phyloP scores from a whole-genome alignment of 2,797 vertebrate genomes.

The Megaceryle alcyon region DNA sequence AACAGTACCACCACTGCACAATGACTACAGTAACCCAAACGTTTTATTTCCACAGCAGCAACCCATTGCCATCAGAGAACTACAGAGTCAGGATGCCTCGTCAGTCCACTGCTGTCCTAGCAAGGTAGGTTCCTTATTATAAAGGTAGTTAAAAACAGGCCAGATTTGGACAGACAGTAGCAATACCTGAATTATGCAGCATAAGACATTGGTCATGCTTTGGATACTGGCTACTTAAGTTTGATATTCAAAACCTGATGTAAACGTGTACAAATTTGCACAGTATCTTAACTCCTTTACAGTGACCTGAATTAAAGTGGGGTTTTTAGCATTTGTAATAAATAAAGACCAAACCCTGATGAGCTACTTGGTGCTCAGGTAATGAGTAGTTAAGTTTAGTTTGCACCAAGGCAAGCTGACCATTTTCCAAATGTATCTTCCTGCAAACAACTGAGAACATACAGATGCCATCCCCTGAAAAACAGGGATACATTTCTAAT shows the following conservation, averaged over 20 bases:
- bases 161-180: neutral
- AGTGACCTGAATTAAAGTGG: neutral
- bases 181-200: neutral
- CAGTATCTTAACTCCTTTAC: neutral
- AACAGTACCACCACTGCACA: neutral
- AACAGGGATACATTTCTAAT: neutral
- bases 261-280: neutral
- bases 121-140: neutral
- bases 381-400: neutral
- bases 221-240: neutral
- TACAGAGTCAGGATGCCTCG: neutral
- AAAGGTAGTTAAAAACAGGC: neutral
- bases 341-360: neutral
- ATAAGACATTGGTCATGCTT: neutral
- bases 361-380: neutral
- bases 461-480: neutral
- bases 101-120: neutral
- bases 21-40: neutral
- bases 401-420: neutral
- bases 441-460: neutral
- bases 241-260: neutral
- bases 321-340: neutral
- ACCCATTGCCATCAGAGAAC: neutral
- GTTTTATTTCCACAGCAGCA: neutral
- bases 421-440: neutral